Evolutionary conservation across 1,140 invertebrate genomes (phyloP).

Genomic region (Drosophila burlai): DNA sequence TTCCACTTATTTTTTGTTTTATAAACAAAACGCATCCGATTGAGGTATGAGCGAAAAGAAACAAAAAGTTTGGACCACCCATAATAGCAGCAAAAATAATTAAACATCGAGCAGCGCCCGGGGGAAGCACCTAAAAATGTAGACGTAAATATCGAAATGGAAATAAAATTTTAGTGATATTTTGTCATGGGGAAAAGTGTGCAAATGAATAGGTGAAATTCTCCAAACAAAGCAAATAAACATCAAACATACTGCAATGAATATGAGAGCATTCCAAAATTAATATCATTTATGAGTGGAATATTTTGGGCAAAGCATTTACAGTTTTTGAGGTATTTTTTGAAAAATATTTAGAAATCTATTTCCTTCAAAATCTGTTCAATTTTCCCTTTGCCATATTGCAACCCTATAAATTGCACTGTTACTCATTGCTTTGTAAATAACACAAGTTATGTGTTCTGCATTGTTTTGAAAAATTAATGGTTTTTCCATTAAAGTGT

Average conservation of each 20-base stretch:
- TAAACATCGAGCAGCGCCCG: neutral
- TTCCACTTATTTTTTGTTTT: conserved; percentile 6
- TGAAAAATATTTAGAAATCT: neutral
- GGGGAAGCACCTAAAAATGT: conserved; percentile 14
- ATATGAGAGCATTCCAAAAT: neutral
- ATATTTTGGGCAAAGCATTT: neutral
- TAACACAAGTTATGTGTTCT: conserved; percentile 18
- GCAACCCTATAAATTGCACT: conserved; percentile 1
- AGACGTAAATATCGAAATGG: neutral
- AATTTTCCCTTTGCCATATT: conserved; percentile 2
- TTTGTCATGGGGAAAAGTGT: conserved; percentile 18
- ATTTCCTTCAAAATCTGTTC: neutral
- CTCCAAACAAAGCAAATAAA: conserved; percentile 3
- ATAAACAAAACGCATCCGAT: conserved; percentile 61
- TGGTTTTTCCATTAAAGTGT: conserved; percentile 23
- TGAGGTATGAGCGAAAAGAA: conserved; percentile 38
- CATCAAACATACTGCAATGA: conserved; percentile 27
- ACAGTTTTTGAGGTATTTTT: neutral
- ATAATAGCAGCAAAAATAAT: conserved; percentile 16
- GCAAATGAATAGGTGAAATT: neutral
- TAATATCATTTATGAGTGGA: conserved; percentile 4
- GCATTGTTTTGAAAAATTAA: conserved; percentile 15
- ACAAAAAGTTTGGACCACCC: conserved; percentile 50
- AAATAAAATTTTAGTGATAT: conserved; percentile 49
- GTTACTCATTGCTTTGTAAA: conserved; percentile 24